A percentile compares a stretch with the other conserved stretches of the same genome.
Evolutionary conservation across 2,797 vertebrate species (phyloP).

Genomic region (Smutsia temminckii): DNA sequence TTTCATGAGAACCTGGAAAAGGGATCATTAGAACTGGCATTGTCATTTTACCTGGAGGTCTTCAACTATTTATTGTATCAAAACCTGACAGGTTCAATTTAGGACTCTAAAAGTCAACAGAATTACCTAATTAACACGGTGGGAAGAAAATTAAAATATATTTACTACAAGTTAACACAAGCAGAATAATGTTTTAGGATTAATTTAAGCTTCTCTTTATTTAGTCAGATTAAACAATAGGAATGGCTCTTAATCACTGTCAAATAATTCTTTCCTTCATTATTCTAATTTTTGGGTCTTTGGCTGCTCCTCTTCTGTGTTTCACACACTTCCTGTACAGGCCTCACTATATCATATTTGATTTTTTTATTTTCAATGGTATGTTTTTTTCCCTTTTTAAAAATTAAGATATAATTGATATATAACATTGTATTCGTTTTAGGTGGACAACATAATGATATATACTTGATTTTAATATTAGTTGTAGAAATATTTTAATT

Average conservation of each 20-base stretch:
- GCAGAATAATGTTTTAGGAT: neutral
- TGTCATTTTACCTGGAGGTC: neutral
- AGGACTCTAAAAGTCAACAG: neutral
- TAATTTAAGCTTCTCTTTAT: neutral
- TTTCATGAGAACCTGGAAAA: neutral
- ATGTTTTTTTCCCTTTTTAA: neutral
- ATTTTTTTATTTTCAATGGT: neutral
- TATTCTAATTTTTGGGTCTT: neutral
- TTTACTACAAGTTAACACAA: neutral
- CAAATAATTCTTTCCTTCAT: neutral
- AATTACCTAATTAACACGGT: neutral
- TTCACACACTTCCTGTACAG: neutral
- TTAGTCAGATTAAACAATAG: neutral
- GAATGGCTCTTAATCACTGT: neutral
- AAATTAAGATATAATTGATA: neutral
- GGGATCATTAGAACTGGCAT: neutral
- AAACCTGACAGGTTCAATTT: neutral
- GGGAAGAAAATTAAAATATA: neutral
- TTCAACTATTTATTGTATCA: neutral
- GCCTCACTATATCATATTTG: neutral
- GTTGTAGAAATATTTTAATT: slow-evolving; percentile 14
- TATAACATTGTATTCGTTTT: neutral
- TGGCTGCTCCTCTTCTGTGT: neutral
- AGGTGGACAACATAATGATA: neutral
- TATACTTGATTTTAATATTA: neutral